These are phyloP conservation scores for Disparrhopalites patrizii DNA, from an alignment of 2,888 invertebrate species.

Conservation along the genomic window DNA sequence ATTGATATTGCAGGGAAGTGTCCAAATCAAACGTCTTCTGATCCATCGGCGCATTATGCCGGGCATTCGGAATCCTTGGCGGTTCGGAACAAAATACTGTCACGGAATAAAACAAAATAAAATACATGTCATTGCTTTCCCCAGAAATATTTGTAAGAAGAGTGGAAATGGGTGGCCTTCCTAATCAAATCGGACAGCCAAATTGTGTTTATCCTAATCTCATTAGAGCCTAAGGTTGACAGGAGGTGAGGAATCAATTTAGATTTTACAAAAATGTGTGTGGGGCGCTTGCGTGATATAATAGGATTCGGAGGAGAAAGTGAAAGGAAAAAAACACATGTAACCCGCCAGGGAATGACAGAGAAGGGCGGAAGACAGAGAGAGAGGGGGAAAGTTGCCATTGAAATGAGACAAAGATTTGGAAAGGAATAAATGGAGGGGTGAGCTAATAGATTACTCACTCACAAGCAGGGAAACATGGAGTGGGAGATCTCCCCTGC, in stretches of 20 bases:
- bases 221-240: no score
- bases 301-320: background rate
- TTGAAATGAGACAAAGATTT: background rate
- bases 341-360: no score
- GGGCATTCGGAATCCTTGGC: conserved; percentile 76
- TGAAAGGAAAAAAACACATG: background rate
- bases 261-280: no score
- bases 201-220: no score
- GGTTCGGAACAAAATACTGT: conserved; percentile 75
- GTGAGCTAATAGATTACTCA: conserved; percentile 2
- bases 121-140: no score
- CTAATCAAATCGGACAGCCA: no score
- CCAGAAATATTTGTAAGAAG: no score
- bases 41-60: conserved; percentile 80
- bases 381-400: background rate
- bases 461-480: background rate
- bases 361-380: background rate
- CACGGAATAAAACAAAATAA: no score
- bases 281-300: no score
- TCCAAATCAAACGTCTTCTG: conserved; percentile 86
- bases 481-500: no score
- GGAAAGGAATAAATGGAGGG: conserved; percentile 1
- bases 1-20: conserved; percentile 86
- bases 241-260: no score
- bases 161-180: no score